Conservation (phyloP, 53 echinoderm and acorn worm species). For the Antedon mediterranea region DNA sequence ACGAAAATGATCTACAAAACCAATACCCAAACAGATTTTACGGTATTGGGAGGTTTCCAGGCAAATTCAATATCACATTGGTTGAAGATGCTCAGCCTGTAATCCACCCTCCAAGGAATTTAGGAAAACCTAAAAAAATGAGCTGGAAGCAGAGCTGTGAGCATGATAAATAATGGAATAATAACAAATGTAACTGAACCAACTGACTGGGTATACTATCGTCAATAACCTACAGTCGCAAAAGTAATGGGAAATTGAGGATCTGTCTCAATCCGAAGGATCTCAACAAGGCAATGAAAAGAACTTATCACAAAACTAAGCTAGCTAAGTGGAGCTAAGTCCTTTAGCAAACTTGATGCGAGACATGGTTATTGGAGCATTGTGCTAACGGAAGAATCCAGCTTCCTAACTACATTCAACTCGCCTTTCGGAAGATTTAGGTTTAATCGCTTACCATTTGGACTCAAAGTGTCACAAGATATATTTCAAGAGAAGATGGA, state of each 20-base stretch:
- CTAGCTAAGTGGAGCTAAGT: background rate
- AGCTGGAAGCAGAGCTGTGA: background rate
- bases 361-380: conserved; percentile 17
- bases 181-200: background rate
- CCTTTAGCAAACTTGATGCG: conserved; percentile 7
- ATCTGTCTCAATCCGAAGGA: background rate
- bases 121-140: background rate
- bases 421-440: conserved; percentile 6
- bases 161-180: background rate
- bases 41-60: background rate
- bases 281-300: background rate
- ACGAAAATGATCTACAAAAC: background rate
- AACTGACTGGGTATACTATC: background rate
- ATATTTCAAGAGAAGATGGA: no score
- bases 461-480: no score
- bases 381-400: conserved; percentile 1
- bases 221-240: background rate
- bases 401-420: conserved; percentile 2
- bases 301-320: conserved; percentile 16
- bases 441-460: background rate
- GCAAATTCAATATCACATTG: background rate
- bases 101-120: background rate
- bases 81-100: background rate
- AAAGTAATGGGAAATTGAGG: background rate
- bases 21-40: background rate